Conservation (phyloP, 2,888 invertebrate genomes). For the Coleophora deauratella region DNA sequence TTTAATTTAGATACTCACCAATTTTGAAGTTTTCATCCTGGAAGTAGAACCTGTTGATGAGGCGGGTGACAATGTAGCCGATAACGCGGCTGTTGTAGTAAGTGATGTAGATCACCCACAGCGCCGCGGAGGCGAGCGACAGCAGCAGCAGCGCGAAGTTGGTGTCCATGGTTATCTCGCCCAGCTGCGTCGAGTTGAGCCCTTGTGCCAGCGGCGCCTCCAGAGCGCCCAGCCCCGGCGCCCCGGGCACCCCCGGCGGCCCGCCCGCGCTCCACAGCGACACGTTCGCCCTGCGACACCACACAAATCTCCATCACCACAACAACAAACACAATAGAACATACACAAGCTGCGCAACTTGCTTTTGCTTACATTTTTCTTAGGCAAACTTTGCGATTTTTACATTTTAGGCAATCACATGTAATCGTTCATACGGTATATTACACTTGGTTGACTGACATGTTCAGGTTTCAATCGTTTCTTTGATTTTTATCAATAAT, state of each 20-base stretch:
- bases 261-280: neutral
- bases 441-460: too few species aligned
- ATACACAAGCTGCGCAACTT: too few species aligned
- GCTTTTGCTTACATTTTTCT: slow-evolving; percentile 2
- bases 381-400: slow-evolving; percentile 1
- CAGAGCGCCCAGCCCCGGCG: slow-evolving; percentile 30
- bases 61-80: slow-evolving; percentile 91
- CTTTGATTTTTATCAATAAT: too few species aligned
- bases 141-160: slow-evolving; percentile 84
- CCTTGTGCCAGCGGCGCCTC: slow-evolving; percentile 49
- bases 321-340: too few species aligned
- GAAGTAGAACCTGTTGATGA: slow-evolving; percentile 90
- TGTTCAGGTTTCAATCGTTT: too few species aligned
- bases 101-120: slow-evolving; percentile 95
- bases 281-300: too few species aligned
- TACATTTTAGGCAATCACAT: too few species aligned
- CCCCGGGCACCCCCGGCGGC: neutral
- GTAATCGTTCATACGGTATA: too few species aligned
- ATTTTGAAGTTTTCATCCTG: slow-evolving; percentile 92
- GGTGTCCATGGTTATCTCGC: slow-evolving; percentile 83
- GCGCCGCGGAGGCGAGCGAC: slow-evolving; percentile 86
- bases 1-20: slow-evolving; percentile 68
- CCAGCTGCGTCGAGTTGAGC: slow-evolving; percentile 77
- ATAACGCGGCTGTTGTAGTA: slow-evolving; percentile 96
- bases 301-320: too few species aligned